Base-by-base conservation (phyloP, 2,888 invertebrate species). In the Nomada goodeniana region DNA sequence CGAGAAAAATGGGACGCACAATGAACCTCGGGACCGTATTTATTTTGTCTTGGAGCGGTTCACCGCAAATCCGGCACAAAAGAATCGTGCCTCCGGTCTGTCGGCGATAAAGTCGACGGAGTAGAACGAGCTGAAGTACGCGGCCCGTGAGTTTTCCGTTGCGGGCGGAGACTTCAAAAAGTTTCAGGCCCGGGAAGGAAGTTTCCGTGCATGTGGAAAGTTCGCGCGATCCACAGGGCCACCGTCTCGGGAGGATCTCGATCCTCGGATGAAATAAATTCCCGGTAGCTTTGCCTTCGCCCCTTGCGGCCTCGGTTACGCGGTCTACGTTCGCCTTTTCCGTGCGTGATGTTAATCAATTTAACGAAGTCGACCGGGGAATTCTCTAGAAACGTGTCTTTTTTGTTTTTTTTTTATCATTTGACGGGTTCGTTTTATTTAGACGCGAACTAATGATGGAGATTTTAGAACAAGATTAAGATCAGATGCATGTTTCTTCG, bases 131-230 rank as follows among this genome's bases (percentile, higher is more conserved):
- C 42, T 50, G 70, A 80, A 85, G 85, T 80, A 60, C 80, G 63
- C 44, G 44, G 74, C 65, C 15, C 71, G 60, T 73, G 71, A 69
- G 75, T 20, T 71, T 36, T 42, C 59, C 36, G 69, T 77, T 71
- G 75, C 71, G 76, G 75, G 60, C 61, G 52, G 64, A 23, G 74
- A 82, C 84, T 85, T 85, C 76, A 75, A 82, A 83, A 87, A 87
- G 86, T 86, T 85, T 29, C 47, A 47, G 59, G 23, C 15, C 29
- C 52, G 60, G 64, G 42, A 36, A 69, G 78, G 18, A 76, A 57
- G 61, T 64, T 77, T 60, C 23, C 80, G 29, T 76, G 84, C 76
- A 77, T 73, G 76, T 47, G 70, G 67, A 80, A 86, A 86, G 82
- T 86, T 86, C 52, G 59, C 52, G 29, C 67, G 75, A 82, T 84